Percentiles rank a stretch among this genome's conserved stretches.
Evolutionary conservation across 2,113 vertebrate species (phyloP).

Genomic region (Eptatretus burgeri): DNA sequence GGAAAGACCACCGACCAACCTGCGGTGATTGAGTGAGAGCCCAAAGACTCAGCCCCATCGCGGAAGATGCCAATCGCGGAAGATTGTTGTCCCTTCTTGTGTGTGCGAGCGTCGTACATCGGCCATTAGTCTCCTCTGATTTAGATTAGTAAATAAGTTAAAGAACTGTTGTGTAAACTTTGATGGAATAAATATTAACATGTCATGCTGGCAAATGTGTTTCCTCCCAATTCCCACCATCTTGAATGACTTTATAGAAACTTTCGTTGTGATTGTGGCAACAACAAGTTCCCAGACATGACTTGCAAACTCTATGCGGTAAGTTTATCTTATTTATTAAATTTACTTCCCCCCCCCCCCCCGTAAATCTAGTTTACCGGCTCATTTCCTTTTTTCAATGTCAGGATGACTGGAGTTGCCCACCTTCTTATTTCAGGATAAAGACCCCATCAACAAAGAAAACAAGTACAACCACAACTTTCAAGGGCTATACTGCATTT

Average conservation of each 20-base stretch:
- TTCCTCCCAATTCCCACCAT: no score
- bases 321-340: conserved; percentile 16
- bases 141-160: no score
- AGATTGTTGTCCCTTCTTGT: no score
- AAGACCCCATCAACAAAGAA: conserved; percentile 29
- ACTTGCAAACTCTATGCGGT: conserved; percentile 49
- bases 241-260: conserved; percentile 24
- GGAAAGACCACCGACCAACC: no score
- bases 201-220: no score
- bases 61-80: no score
- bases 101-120: no score
- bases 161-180: no score
- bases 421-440: conserved; percentile 24
- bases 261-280: conserved; percentile 84
- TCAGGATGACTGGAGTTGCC: background rate
- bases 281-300: conserved; percentile 50
- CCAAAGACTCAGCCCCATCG: no score
- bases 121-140: no score
- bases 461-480: conserved; percentile 82
- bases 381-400: background rate
- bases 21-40: no score
- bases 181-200: no score
- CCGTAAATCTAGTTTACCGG: background rate
- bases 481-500: conserved; percentile 54
- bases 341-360: background rate